Conservation (phyloP, 2,888 invertebrate genomes). For the Myopa testacea region DNA sequence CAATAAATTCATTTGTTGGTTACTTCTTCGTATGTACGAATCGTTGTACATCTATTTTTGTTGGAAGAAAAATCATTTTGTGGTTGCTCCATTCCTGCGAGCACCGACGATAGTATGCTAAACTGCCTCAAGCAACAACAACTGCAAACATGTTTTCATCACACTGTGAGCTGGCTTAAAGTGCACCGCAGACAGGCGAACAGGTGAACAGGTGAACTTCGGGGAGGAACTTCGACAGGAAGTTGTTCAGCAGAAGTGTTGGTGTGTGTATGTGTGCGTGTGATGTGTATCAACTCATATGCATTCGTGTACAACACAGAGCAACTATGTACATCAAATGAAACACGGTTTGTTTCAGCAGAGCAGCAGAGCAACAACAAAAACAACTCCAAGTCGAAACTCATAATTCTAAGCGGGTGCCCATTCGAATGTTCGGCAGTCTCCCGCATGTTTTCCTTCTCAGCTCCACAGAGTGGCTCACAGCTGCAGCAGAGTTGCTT, state of each 20-base stretch:
- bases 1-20: constrained; percentile 4
- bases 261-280: neutral
- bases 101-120: neutral
- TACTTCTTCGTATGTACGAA: neutral
- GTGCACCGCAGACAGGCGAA: neutral
- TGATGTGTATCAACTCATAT: neutral
- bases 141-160: constrained; percentile 24
- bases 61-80: constrained; percentile 13
- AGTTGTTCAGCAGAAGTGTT: neutral
- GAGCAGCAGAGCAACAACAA: neutral
- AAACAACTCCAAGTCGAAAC: neutral
- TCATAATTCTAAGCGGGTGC: neutral
- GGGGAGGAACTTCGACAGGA: neutral
- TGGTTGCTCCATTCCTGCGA: neutral
- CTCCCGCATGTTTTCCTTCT: neutral
- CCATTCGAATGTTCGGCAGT: neutral
- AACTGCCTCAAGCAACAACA: constrained; percentile 13
- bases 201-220: neutral
- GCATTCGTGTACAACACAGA: neutral
- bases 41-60: neutral
- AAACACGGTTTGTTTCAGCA: neutral
- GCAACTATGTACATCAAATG: neutral
- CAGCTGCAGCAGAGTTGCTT: neutral
- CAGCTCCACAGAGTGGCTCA: neutral
- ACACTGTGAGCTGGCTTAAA: constrained; percentile 12